Percentiles rank a stretch among this genome's conserved stretches.
phyloP scores from a whole-genome alignment of 2,888 invertebrate genomes.

The Mythimna impura region DNA sequence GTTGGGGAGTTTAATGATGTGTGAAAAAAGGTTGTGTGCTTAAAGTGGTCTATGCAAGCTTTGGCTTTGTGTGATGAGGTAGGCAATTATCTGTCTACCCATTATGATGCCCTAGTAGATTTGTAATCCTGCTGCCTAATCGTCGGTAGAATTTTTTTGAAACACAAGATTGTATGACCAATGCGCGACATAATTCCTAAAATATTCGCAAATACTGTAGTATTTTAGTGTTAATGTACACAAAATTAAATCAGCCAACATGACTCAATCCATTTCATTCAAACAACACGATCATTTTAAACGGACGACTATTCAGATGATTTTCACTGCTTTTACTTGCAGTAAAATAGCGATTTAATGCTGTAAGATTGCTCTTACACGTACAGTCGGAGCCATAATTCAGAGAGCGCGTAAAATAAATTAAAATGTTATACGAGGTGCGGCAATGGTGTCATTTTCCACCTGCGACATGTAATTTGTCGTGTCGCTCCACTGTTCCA shows the following conservation, averaged over 20 bases:
- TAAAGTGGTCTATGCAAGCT: conserved; percentile 13
- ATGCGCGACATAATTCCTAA: background rate
- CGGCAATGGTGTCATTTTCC: conserved; percentile 63
- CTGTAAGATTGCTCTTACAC: conserved; percentile 47
- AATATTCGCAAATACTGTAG: background rate
- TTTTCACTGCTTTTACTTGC: conserved; percentile 56
- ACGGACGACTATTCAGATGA: conserved; percentile 31
- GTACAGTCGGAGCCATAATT: conserved; percentile 63
- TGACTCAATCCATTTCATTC: conserved; percentile 19
- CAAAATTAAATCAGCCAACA: conserved; percentile 2
- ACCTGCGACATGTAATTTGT: conserved; percentile 76
- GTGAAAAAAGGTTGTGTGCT: conserved; percentile 37
- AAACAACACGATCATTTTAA: conserved; percentile 36
- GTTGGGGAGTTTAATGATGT: conserved; percentile 25
- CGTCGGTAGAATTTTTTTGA: background rate
- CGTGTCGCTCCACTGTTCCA: conserved; percentile 64
- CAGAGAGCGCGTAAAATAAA: conserved; percentile 69
- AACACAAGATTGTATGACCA: background rate
- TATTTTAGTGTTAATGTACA: background rate
- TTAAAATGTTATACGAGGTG: conserved; percentile 72
- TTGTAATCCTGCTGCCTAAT: background rate
- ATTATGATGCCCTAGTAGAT: too few relatives aligned
- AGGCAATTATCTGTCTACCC: too few relatives aligned
- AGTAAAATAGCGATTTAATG: conserved; percentile 61
- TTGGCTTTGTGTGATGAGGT: background rate